Evolutionary conservation across 2,797 vertebrate species (phyloP).

Genomic region (Poecilia gillii): DNA sequence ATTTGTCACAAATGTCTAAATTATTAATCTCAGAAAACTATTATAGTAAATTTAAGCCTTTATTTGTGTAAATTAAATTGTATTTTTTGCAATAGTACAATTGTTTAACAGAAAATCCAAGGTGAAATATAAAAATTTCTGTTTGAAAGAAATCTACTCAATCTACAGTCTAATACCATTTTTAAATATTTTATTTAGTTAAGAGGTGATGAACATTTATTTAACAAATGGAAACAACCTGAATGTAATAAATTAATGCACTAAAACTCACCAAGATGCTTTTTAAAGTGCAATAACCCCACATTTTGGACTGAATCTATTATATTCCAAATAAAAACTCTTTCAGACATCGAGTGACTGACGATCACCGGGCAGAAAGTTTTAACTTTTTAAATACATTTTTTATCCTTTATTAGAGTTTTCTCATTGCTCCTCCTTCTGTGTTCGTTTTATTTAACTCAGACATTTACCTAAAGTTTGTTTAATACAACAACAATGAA

Average conservation of each 20-base stretch:
- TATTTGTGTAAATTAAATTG: neutral
- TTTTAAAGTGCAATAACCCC: neutral
- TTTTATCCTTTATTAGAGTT: no score
- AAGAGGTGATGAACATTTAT: neutral
- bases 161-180: neutral
- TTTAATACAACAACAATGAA: neutral
- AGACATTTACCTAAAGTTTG: neutral
- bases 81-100: neutral
- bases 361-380: neutral
- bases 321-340: neutral
- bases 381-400: neutral
- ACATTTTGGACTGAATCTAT: neutral
- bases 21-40: neutral
- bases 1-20: neutral
- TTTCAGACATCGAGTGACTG: neutral
- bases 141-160: neutral
- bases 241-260: neutral
- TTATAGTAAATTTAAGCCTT: neutral
- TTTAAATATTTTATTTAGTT: neutral
- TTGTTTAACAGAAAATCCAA: no score
- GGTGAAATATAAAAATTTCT: neutral
- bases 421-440: no score
- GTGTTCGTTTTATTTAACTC: no score
- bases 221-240: neutral
- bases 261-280: neutral